Base-by-base conservation (phyloP, 2,888 invertebrate genomes). In the Cephus nigrinus region DNA sequence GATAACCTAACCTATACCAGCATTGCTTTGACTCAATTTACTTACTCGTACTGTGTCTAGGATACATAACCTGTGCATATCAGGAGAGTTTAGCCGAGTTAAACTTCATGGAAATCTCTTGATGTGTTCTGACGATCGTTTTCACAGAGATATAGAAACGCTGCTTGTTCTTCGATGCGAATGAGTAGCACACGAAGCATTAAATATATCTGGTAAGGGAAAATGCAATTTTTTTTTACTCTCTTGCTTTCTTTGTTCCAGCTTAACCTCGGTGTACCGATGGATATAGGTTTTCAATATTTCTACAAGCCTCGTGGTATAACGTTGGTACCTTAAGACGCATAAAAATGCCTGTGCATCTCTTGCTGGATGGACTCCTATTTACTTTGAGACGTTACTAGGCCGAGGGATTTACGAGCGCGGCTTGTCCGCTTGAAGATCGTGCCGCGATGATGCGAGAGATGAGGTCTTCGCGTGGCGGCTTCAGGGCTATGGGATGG, bases 401-500 rank as follows among this genome's bases (percentile, higher is more conserved):
- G 55, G 23, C 55, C 55, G 55, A 55, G 78, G 72, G 76, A 77
- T 73, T 75, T 69, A 78, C 76, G 75, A 71, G 78, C 75, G 75
- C 75, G 23, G 76, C 75, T 79, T 75, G 73, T 77, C 79, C 76
- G 78, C 80, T 76, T 78, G 81, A 77, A 85, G 86, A 88, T 88
- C 87, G 87, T 85, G 83, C 86, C 79, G 84, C 87, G 87, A 89
- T 89, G 89, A 88, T 86, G 87, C 85, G 85, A 83, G 84, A 84
- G 87, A 87, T 85, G 87, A 84, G 86, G 85, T 85, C 84, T 85
- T 87, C 84, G 82, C 86, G 85, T 86, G 83, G 82, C 83, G 80
- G 69, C 75, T 77, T 74, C 75, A 68, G 71, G 71, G 40, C 73
- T 40, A 40, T 36, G 73, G 32, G 74, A 23, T 76, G 31, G 77